These are phyloP conservation scores for Dendrocincla fuliginosa DNA, from an alignment of 2,797 vertebrate species.

Conservation along the genomic window DNA sequence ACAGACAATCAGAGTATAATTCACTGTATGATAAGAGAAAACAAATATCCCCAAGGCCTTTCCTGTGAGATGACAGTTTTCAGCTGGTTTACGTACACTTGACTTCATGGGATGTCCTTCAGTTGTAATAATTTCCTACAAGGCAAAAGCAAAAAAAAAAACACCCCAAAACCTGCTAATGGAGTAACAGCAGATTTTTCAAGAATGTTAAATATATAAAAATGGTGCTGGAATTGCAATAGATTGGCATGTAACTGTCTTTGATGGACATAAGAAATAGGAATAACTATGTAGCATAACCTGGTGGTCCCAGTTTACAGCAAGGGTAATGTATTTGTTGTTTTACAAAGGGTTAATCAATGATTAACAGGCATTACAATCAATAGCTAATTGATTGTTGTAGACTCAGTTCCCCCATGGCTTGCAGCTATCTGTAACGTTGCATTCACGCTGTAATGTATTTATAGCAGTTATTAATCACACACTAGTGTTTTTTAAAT, in stretches of 20 bases:
- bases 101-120: not conserved
- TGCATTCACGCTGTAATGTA: not conserved
- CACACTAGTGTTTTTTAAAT: not conserved
- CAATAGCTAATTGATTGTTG: slow-evolving; percentile 35
- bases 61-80: not conserved
- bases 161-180: accelerated
- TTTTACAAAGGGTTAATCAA: slow-evolving; percentile 33
- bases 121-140: not conserved
- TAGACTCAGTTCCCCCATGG: not conserved
- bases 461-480: slow-evolving; percentile 37
- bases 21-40: not conserved
- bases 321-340: not conserved
- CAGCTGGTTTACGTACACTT: not conserved
- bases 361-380: slow-evolving; percentile 15
- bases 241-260: not conserved
- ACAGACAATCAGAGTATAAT: not conserved
- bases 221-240: not conserved
- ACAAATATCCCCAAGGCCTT: not conserved
- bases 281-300: not conserved
- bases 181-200: not conserved
- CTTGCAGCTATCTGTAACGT: not conserved
- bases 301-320: not conserved
- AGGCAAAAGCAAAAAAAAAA: not conserved
- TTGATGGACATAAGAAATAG: not conserved
- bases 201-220: not conserved